Percentiles rank a stretch among this genome's conserved stretches.
Conservation (phyloP, 2,888 invertebrate species). For the Ethmia dodecea region DNA sequence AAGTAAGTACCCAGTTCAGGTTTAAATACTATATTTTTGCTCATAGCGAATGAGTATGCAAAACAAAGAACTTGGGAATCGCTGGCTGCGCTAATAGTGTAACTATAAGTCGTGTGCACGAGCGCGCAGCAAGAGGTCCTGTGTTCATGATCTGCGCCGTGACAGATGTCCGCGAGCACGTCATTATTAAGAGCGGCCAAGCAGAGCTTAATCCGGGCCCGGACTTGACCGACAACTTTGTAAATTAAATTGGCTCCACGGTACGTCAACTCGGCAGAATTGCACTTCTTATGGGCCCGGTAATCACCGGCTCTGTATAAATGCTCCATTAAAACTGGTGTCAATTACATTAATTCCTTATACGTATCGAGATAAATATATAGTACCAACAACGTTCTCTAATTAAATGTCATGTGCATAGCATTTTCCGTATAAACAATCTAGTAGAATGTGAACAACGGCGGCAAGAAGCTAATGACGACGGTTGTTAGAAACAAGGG, state of each 20-base stretch:
- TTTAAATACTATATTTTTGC: no score
- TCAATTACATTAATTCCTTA: slow-evolving; percentile 69
- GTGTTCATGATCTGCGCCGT: slow-evolving; percentile 7
- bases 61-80: no score
- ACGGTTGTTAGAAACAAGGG: slow-evolving; percentile 31
- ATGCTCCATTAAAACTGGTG: slow-evolving; percentile 65
- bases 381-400: slow-evolving; percentile 46
- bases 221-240: slow-evolving; percentile 63
- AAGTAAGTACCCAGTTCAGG: no score
- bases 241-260: slow-evolving; percentile 67
- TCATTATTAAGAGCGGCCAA: slow-evolving; percentile 45
- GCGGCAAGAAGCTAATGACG: slow-evolving; percentile 33
- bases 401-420: slow-evolving; percentile 61
- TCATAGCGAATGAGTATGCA: no score
- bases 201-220: slow-evolving; percentile 45
- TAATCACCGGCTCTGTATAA: slow-evolving; percentile 62
- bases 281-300: slow-evolving; percentile 57
- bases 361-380: slow-evolving; percentile 54
- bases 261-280: slow-evolving; percentile 51
- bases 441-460: slow-evolving; percentile 47
- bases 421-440: slow-evolving; percentile 48
- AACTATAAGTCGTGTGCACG: no score
- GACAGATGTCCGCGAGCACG: slow-evolving; percentile 43
- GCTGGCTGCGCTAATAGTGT: no score
- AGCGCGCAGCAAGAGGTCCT: no score